phyloP scores from a whole-genome alignment of 2,888 invertebrate species.

The Dyspetes luteomarginatus region DNA sequence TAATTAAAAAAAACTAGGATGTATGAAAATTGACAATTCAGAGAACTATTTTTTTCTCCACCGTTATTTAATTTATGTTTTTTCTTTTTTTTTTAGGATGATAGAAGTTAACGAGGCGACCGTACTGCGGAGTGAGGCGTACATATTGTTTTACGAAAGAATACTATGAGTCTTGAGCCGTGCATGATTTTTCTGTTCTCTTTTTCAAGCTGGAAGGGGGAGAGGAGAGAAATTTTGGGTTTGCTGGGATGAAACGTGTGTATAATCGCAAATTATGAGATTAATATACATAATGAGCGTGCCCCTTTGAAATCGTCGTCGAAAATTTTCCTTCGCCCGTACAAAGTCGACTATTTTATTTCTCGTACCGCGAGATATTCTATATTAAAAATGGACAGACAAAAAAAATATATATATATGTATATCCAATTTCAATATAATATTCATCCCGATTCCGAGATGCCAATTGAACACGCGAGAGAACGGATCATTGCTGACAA shows the following conservation, averaged over 20 bases:
- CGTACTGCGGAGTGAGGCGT: slow-evolving; percentile 95
- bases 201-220: background rate
- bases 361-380: slow-evolving; percentile 42
- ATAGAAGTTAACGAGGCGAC: slow-evolving; percentile 91
- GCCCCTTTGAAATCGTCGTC: slow-evolving; percentile 17
- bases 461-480: slow-evolving; percentile 39
- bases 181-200: background rate
- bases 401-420: slow-evolving; percentile 25
- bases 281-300: slow-evolving; percentile 26
- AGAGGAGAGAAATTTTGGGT: background rate
- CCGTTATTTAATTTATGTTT: background rate
- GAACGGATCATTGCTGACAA: slow-evolving; percentile 27
- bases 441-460: slow-evolving; percentile 37
- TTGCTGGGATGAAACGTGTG: slow-evolving; percentile 23
- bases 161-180: slow-evolving; percentile 86
- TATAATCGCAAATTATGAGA: slow-evolving; percentile 43
- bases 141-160: slow-evolving; percentile 98
- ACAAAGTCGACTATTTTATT: slow-evolving; percentile 15
- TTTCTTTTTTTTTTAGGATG: slow-evolving; percentile 84
- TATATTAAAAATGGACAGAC: slow-evolving; percentile 30
- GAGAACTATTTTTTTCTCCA: background rate
- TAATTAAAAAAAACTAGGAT: background rate
- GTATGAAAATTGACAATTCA: background rate
- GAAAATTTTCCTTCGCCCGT: slow-evolving; percentile 29
- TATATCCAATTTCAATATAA: slow-evolving; percentile 34